Evolutionary conservation across 2,888 invertebrate species (phyloP).

Genomic region (Agriopis leucophaearia): DNA sequence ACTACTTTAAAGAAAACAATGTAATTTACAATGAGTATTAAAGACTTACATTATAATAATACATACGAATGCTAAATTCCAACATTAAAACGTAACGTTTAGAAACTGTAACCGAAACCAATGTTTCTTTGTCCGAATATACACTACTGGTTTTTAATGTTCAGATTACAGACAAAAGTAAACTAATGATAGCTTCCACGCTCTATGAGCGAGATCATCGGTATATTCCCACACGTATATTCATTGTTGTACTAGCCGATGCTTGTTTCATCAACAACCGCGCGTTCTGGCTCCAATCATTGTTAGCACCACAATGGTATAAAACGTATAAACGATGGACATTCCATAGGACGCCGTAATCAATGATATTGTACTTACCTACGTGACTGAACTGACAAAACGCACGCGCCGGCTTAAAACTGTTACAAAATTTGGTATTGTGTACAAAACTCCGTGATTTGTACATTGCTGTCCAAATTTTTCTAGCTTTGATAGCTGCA

Average conservation of each 20-base stretch:
- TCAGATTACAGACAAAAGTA: constrained; percentile 4
- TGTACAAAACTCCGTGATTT: too few species aligned
- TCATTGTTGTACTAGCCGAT: constrained; percentile 19
- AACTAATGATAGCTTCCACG: constrained; percentile 13
- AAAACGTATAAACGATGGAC: constrained; percentile 23
- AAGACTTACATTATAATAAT: too few species aligned
- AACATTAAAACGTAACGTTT: neutral
- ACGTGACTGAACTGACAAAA: constrained; percentile 39
- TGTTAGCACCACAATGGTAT: constrained; percentile 32
- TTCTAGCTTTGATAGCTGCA: too few species aligned
- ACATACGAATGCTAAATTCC: too few species aligned
- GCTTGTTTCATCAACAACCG: constrained; percentile 16
- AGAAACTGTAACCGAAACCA: neutral
- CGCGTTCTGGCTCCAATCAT: constrained; percentile 23
- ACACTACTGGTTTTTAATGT: neutral
- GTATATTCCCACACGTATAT: constrained; percentile 8
- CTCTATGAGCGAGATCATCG: constrained; percentile 9
- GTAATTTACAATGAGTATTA: too few species aligned
- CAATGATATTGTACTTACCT: constrained; percentile 41
- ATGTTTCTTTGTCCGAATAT: neutral
- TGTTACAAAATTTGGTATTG: too few species aligned
- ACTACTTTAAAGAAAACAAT: too few species aligned
- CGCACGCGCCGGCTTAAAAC: neutral
- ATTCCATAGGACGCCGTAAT: constrained; percentile 42
- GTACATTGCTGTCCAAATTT: too few species aligned